Evolutionary conservation across 2,888 invertebrate species (phyloP).

Genomic region (Pyrochroa serraticornis): DNA sequence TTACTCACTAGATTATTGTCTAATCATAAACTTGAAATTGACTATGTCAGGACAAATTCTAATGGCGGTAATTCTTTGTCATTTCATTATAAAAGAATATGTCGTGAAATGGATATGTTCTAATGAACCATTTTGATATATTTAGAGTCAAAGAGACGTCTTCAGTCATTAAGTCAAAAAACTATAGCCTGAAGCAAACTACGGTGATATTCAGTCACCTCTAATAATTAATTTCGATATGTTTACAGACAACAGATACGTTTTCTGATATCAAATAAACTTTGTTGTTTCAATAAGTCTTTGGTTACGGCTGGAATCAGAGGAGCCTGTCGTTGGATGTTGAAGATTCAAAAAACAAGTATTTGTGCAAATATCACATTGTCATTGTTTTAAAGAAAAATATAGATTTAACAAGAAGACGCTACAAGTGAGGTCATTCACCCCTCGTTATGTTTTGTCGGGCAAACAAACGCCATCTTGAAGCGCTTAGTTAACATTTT

Average conservation of each 20-base stretch:
- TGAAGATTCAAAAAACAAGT: slow-evolving; percentile 9
- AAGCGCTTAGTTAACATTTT: not conserved
- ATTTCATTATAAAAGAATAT: slow-evolving; percentile 18
- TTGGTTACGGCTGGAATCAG: no score
- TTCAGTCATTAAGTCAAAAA: no score
- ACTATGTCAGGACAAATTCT: slow-evolving; percentile 38
- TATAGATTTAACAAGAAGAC: slow-evolving; percentile 1
- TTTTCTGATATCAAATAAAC: no score
- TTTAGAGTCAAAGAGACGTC: no score
- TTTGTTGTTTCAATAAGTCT: no score
- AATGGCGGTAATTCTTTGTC: slow-evolving; percentile 25
- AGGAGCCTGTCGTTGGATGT: slow-evolving; percentile 16
- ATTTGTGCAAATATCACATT: slow-evolving; percentile 41
- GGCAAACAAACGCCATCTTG: not conserved
- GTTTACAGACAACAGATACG: no score
- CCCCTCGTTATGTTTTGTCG: not conserved
- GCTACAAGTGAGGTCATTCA: no score
- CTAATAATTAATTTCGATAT: no score
- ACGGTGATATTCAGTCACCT: no score
- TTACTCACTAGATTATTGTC: slow-evolving; percentile 31
- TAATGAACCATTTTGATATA: not conserved
- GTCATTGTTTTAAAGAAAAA: slow-evolving; percentile 23
- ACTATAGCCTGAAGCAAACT: no score
- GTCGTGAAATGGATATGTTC: slow-evolving; percentile 30
- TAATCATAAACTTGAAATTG: slow-evolving; percentile 34